Evolutionary conservation across 2,113 vertebrate species (phyloP).

Genomic region (Orthonyx spaldingii): DNA sequence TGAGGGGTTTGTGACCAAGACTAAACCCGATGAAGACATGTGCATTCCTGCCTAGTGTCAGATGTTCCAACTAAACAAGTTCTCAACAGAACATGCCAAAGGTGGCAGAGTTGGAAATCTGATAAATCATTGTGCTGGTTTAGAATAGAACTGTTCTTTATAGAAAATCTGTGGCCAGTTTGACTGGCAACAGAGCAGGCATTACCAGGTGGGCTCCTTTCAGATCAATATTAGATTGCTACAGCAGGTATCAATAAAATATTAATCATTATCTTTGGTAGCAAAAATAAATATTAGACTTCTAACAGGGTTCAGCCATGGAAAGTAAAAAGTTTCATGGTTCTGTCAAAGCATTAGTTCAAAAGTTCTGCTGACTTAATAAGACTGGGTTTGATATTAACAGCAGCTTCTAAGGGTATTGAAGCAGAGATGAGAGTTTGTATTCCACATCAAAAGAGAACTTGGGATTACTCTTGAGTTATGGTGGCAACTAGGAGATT

Average conservation of each 20-base stretch:
- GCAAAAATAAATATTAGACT: neutral
- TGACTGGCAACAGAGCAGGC: neutral
- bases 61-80: neutral
- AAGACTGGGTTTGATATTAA: neutral
- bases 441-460: neutral
- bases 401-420: neutral
- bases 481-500: neutral
- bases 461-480: neutral
- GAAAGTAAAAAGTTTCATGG: neutral
- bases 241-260: neutral
- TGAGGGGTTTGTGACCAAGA: neutral
- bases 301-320: neutral
- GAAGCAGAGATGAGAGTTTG: neutral
- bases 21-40: neutral
- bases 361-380: neutral
- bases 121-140: neutral
- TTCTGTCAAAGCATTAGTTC: neutral
- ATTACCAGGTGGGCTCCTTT: neutral
- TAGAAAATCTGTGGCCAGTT: neutral
- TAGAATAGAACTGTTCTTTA: neutral
- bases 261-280: neutral
- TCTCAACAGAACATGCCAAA: neutral
- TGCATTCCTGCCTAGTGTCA: neutral
- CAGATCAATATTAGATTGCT: neutral
- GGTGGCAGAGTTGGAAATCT: neutral